These are phyloP conservation scores for Pelodytes ibericus DNA, from an alignment of 2,797 vertebrate genomes.

Conservation along the genomic window DNA sequence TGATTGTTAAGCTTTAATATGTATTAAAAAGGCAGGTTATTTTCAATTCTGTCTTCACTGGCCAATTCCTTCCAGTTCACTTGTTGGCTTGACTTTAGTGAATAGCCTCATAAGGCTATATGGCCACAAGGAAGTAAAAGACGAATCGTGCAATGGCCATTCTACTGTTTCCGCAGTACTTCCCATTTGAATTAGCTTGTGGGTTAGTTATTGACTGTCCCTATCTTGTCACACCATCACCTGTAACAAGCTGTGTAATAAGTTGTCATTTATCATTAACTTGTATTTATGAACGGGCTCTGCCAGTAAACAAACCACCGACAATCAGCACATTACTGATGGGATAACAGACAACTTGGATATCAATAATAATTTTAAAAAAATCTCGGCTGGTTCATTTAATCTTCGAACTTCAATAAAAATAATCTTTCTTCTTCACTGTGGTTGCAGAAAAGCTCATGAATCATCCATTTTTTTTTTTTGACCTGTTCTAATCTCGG, in stretches of 20 bases:
- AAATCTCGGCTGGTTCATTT: conserved; percentile 14
- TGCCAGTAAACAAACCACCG: not conserved
- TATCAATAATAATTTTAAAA: conserved; percentile 23
- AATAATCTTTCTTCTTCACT: conserved; percentile 25
- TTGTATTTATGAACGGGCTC: not conserved
- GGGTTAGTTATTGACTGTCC: not conserved
- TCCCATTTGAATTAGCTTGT: not conserved
- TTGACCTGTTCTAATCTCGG: conserved; percentile 35
- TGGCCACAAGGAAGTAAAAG: not conserved
- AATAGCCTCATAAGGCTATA: no score
- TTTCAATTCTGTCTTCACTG: no score
- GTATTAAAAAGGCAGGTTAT: no score
- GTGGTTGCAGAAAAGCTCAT: conserved; percentile 30
- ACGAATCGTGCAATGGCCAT: not conserved
- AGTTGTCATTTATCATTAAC: not conserved
- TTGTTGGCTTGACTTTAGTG: no score
- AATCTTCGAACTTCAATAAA: conserved; percentile 18
- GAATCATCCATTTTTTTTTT: conserved; percentile 43
- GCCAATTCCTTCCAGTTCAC: no score
- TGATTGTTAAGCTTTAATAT: no score
- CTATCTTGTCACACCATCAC: not conserved
- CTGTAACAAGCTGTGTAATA: not conserved
- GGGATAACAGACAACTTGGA: not conserved
- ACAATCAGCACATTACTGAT: not conserved
- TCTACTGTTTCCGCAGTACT: not conserved